Evolutionary conservation across 2,797 vertebrate species (phyloP), one percentile per base, ranked within the genome.

Genomic region (Poecilia wingei): DNA sequence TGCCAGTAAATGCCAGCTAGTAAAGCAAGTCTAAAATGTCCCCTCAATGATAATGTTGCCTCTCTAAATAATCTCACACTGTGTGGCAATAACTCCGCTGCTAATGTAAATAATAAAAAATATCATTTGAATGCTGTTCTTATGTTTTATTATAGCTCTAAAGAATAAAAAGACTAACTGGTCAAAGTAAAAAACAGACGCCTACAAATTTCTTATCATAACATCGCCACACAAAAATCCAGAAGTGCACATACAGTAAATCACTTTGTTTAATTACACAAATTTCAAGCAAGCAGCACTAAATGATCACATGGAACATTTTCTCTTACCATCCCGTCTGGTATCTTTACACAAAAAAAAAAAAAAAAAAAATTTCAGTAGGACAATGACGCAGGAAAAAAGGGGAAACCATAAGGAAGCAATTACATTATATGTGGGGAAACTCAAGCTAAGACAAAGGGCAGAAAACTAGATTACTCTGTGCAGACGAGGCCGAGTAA

Each of bases 391-490:
- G 68, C 28, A 36, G 43, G 4, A 74, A 88, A 90, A 86, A 79
- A 85, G 25, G 25, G 36, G 68, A 75, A 89, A 53, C 79, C 87
- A 91, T 88, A 90, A 91, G 85, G 91, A 89, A 89, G 90, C 84
- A 88, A 94, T 95, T 93, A 92, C 78, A 61, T 77, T 85, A 88
- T 90, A 87, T 88, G 82, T 84, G 79, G 82, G 84, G 84, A 91
- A 87, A 93, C 89, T 91, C 84, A 22, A 1, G 79, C 82, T 87
- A 80, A 89, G 84, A 92, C 87, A 90, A 93, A 89, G 86, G 78
- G 16, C 74, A 82, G 57, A 84, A 83, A 92, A 88, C 53, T 59
- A 84, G 91, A 93, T 94, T 90, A 91, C 81, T 92, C 75, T 87
- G 83, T 86, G 84, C 81, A 80, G 79, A 82, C 74, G 83, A 91